A percentile compares a stretch with the other conserved stretches of the same genome.
Evolutionary conservation across 2,888 invertebrate genomes (phyloP).

Genomic region (Ochropleura leucogaster): DNA sequence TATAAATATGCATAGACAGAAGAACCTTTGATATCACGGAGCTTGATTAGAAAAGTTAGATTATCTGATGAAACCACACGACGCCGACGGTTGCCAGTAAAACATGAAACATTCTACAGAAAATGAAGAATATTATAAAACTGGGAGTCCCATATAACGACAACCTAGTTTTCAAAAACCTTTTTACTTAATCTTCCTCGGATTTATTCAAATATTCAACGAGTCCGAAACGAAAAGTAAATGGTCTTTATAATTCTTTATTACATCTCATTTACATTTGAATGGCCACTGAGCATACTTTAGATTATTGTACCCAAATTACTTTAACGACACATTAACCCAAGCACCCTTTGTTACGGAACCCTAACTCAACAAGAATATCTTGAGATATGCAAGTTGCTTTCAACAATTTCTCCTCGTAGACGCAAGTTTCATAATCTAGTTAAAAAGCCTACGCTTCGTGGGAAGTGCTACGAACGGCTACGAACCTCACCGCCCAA

Average conservation of each 20-base stretch:
- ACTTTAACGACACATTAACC: slow-evolving; percentile 59
- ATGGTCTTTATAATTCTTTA: slow-evolving; percentile 55
- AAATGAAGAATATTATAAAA: slow-evolving; percentile 20
- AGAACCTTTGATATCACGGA: slow-evolving; percentile 31
- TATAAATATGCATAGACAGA: slow-evolving; percentile 15
- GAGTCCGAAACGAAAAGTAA: slow-evolving; percentile 39
- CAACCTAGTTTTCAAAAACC: background rate
- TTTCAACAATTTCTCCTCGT: slow-evolving; percentile 29
- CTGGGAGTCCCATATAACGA: slow-evolving; percentile 19
- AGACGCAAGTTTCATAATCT: slow-evolving; percentile 53
- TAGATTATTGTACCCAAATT: slow-evolving; percentile 57
- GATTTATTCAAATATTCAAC: slow-evolving; percentile 44
- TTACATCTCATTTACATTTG: slow-evolving; percentile 52
- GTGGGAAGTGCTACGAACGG: slow-evolving; percentile 40
- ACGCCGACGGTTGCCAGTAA: slow-evolving; percentile 31
- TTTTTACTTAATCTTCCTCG: background rate
- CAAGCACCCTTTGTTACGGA: slow-evolving; percentile 36
- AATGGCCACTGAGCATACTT: slow-evolving; percentile 55
- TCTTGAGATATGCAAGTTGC: slow-evolving; percentile 36
- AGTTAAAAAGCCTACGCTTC: slow-evolving; percentile 59
- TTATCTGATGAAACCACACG: slow-evolving; percentile 44
- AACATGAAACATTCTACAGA: slow-evolving; percentile 40
- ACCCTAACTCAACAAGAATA: slow-evolving; percentile 33
- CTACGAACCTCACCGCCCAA: slow-evolving; percentile 44
- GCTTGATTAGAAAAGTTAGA: slow-evolving; percentile 59